phyloP scores from a whole-genome alignment of 2,888 invertebrate genomes.

The Spodoptera exigua region DNA sequence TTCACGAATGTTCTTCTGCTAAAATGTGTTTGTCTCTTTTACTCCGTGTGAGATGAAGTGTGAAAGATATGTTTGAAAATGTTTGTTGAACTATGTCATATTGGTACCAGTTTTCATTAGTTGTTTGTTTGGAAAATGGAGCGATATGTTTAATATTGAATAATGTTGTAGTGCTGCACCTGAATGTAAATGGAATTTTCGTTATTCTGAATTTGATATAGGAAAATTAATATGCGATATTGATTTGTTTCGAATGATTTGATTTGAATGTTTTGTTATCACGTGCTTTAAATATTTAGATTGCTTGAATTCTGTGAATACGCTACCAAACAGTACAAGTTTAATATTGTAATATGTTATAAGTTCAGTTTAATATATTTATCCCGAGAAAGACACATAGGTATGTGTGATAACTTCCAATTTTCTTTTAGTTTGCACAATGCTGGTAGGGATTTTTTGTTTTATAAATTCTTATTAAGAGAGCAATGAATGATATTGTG shows the following conservation, averaged over 20 bases:
- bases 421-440: too few relatives aligned
- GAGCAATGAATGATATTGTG: too few relatives aligned
- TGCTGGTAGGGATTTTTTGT: too few relatives aligned
- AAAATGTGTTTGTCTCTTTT: constrained; percentile 26
- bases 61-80: constrained; percentile 23
- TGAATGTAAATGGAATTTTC: constrained; percentile 38
- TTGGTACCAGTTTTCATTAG: constrained; percentile 20
- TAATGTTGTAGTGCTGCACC: constrained; percentile 42
- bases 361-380: too few relatives aligned
- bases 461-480: too few relatives aligned
- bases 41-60: constrained; percentile 4
- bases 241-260: neutral
- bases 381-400: too few relatives aligned
- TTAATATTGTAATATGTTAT: too few relatives aligned
- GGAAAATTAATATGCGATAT: constrained; percentile 13
- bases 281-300: neutral
- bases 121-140: constrained; percentile 27
- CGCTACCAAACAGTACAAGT: too few relatives aligned
- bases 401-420: too few relatives aligned
- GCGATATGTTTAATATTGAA: constrained; percentile 37
- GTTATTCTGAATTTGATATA: constrained; percentile 15
- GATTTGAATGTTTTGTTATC: too few relatives aligned
- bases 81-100: constrained; percentile 7
- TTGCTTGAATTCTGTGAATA: neutral
- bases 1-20: constrained; percentile 11